These are phyloP conservation scores for Monochamus saltuarius DNA, from an alignment of 1,140 invertebrate genomes.

Conservation along the genomic window DNA sequence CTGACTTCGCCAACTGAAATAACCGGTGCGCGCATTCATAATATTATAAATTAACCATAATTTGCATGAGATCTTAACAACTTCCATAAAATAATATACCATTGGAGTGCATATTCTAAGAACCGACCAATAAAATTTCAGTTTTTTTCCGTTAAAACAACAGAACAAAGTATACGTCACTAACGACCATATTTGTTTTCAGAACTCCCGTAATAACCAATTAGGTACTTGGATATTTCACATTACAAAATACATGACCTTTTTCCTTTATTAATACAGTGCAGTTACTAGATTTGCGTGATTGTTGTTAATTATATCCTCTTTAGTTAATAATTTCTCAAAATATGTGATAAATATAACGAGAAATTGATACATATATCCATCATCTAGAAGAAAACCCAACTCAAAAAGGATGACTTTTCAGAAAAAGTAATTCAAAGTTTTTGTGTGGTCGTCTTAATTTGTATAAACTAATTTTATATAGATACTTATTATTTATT, in stretches of 20 bases:
- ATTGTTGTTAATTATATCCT: no score
- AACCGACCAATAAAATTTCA: constrained; percentile 16
- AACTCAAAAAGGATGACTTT: no score
- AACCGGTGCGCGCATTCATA: constrained; percentile 10
- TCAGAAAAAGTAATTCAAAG: no score
- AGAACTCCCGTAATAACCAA: constrained; percentile 11
- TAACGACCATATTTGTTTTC: constrained; percentile 16
- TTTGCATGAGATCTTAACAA: constrained; percentile 19
- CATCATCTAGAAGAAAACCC: no score
- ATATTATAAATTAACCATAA: constrained; percentile 19
- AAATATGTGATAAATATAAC: no score
- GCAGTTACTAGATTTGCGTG: no score
- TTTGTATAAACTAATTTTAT: no score
- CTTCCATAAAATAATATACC: constrained; percentile 19
- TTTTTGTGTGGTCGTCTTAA: no score
- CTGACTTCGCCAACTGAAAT: constrained; percentile 3
- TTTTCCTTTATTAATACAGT: no score
- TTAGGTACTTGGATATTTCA: constrained; percentile 20
- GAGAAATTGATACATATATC: no score
- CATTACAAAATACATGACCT: constrained; percentile 19
- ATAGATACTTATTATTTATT: no score
- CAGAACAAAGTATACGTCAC: constrained; percentile 4
- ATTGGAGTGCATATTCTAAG: constrained; percentile 14
- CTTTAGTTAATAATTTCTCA: no score
- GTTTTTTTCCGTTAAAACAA: constrained; percentile 11